Evolutionary conservation across 1,140 invertebrate species (phyloP), one percentile per base, ranked within the genome.

Genomic region (Agrilus planipennis): DNA sequence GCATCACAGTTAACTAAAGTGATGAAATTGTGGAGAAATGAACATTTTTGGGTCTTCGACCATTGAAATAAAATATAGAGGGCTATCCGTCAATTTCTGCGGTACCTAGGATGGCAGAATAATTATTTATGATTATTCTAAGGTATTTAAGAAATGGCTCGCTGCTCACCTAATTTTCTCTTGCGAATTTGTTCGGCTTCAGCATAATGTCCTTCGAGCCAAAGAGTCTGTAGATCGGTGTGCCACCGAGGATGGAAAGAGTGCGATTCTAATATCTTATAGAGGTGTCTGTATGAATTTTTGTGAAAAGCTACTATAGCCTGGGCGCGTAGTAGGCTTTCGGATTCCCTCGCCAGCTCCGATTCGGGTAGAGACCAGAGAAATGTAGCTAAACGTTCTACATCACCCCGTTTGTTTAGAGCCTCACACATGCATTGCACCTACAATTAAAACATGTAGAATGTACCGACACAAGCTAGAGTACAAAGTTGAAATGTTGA

Each of bases 201-300:
- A 54, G 78, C 77, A 61, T 98, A 98, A 63, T 95, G 92, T 1
- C 90, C 87, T 50, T 87, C 81, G 63, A 88, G 92, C 93, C 93
- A 98, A 49, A 97, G 71, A 51, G 84, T 76, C 63, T 97, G 93
- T n/a, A 98, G 68, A 50, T 89, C 81, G 2, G 69, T 63, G 62
- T 96, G 91, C 58, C 89, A 82, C 31, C 80, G 72, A 0, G 76
- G 69, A 25, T 87, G 81, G 63, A 97, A 98, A 18, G 77, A 75
- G 55, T 93, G 84, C n/a, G 80, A 80, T 64, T 95, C 88, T 30
- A 98, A 66, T 42, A 97, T 85, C 30, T 77, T 75, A 66, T 96
- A 96, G 0, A 97, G 71, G 55, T 95, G 87, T 52, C 81, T 77
- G 50, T 74, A 85, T 19, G 79, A 78, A 1, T 83, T 82, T 31